Percentiles rank a stretch among this genome's conserved stretches.
These are phyloP conservation scores for Laupala kohalensis DNA, from an alignment of 1,140 invertebrate species.

Conservation along the genomic window DNA sequence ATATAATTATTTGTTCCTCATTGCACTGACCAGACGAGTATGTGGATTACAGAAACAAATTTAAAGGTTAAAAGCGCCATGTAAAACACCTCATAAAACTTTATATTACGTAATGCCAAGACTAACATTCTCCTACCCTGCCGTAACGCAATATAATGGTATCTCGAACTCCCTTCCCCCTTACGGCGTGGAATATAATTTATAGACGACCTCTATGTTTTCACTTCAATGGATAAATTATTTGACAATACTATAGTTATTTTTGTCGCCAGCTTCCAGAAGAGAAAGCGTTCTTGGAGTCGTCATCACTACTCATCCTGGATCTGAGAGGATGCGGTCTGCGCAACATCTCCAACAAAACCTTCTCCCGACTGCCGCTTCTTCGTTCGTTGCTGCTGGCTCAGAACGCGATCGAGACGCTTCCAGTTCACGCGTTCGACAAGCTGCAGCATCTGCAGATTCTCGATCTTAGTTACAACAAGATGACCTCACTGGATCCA, in stretches of 20 bases:
- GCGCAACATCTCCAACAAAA: neutral
- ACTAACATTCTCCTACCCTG: too few species aligned
- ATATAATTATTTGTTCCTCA: too few species aligned
- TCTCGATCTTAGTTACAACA: neutral
- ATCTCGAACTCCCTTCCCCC: too few species aligned
- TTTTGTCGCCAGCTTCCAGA: neutral
- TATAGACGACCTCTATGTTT: too few species aligned
- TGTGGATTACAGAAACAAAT: too few species aligned
- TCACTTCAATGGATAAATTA: neutral
- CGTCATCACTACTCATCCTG: neutral
- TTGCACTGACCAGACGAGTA: too few species aligned
- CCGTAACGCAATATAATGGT: too few species aligned
- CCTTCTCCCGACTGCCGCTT: neutral
- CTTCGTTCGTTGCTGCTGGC: neutral
- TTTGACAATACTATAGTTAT: neutral
- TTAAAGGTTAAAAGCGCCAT: too few species aligned
- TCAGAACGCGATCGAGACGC: neutral
- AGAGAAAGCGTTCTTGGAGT: neutral
- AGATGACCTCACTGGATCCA: neutral
- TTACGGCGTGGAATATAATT: too few species aligned
- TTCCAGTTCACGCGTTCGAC: neutral
- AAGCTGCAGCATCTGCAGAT: neutral
- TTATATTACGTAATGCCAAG: too few species aligned
- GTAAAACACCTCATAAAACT: too few species aligned
- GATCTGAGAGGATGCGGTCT: neutral